Evolutionary conservation across 2,888 invertebrate species (phyloP).

Genomic region (Plutella xylostella): DNA sequence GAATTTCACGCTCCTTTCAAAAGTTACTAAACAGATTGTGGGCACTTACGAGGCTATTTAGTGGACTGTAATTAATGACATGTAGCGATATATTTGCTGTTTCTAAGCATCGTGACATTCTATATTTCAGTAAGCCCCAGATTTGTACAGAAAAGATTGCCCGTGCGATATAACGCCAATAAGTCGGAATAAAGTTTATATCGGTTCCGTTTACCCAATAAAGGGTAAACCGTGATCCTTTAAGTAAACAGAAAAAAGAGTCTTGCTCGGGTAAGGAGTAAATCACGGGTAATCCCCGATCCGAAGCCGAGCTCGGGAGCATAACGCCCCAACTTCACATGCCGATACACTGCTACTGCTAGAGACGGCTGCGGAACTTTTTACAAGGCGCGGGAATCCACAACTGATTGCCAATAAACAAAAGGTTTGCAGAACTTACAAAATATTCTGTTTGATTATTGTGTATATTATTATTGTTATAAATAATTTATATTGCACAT

Average conservation of each 20-base stretch:
- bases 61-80: constrained; percentile 49
- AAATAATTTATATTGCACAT: too few species aligned
- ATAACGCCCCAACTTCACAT: constrained; percentile 43
- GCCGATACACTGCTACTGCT: constrained; percentile 14
- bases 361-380: too few species aligned
- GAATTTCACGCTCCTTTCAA: constrained; percentile 49
- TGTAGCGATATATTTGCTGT: constrained; percentile 16
- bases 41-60: constrained; percentile 61
- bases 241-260: constrained; percentile 66
- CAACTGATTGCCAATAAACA: too few species aligned
- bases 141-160: not conserved
- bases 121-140: not conserved
- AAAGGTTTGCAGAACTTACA: too few species aligned
- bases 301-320: constrained; percentile 39
- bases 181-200: constrained; percentile 58
- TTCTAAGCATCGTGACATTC: not conserved
- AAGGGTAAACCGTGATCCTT: constrained; percentile 66
- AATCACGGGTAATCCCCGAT: constrained; percentile 62
- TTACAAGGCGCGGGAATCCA: too few species aligned
- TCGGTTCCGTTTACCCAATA: constrained; percentile 65
- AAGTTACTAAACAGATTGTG: constrained; percentile 43
- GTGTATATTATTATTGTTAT: too few species aligned
- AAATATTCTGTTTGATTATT: too few species aligned
- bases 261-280: constrained; percentile 47
- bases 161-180: constrained; percentile 26